phyloP scores from a whole-genome alignment of 30 jellyfish, hydroid and myxozoan genomes.

The Aurelia sp. region DNA sequence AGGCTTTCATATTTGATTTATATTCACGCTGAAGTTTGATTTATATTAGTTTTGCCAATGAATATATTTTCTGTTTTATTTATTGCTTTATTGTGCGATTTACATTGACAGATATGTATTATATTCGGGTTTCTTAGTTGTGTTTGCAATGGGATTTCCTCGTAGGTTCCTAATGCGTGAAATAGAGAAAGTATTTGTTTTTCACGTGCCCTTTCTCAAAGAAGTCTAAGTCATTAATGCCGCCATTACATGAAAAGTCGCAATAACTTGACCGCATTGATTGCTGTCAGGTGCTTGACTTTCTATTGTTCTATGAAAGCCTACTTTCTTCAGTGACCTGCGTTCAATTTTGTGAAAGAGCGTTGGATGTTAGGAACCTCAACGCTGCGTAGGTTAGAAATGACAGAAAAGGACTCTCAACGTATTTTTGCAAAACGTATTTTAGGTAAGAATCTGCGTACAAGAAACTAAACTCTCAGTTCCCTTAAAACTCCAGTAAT shows the following conservation, averaged over 20 bases:
- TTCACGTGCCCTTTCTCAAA: slow-evolving; percentile 36
- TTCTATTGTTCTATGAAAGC: background rate
- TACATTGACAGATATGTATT: slow-evolving; percentile 4
- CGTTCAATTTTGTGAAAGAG: too few species aligned
- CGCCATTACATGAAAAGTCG: slow-evolving; percentile 13
- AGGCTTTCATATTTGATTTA: too few species aligned
- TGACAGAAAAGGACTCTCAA: too few species aligned
- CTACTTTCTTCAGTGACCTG: too few species aligned
- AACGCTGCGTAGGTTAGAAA: too few species aligned
- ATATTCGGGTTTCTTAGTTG: slow-evolving; percentile 25
- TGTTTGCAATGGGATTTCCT: slow-evolving; percentile 54
- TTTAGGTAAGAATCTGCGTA: too few species aligned
- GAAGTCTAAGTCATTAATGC: slow-evolving; percentile 43
- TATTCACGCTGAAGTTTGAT: background rate
- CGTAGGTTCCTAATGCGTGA: slow-evolving; percentile 35
- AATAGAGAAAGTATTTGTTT: slow-evolving; percentile 35
- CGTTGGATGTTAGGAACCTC: too few species aligned
- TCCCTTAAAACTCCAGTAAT: too few species aligned
- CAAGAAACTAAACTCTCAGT: too few species aligned
- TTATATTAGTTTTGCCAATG: background rate
- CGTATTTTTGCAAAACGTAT: too few species aligned
- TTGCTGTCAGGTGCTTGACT: background rate
- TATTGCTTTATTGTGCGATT: background rate
- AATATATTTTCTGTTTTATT: background rate
- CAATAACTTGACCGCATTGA: background rate